phyloP scores from a whole-genome alignment of 2,888 invertebrate species.

The Odontocerum albicorne region DNA sequence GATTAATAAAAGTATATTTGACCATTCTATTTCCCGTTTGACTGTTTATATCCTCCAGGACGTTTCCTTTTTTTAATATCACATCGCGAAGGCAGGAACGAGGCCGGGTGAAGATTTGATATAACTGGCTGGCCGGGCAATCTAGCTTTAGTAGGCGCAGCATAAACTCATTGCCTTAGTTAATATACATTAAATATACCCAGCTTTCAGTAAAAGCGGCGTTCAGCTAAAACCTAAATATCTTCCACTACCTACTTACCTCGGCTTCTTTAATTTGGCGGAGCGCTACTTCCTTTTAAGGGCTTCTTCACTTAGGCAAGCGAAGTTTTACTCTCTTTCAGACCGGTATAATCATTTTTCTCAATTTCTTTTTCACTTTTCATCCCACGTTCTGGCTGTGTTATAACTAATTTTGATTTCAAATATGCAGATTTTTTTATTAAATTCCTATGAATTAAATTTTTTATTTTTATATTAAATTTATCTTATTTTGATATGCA shows the following conservation, averaged over 20 bases:
- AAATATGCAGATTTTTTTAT: no score
- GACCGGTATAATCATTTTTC: not conserved
- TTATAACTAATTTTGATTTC: not conserved
- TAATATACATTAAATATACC: conserved; percentile 10
- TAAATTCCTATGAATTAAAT: no score
- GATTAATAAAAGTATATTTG: no score
- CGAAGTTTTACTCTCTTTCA: not conserved
- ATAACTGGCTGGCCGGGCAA: conserved; percentile 21
- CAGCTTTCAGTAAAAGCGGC: not conserved
- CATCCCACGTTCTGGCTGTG: not conserved
- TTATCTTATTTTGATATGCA: no score
- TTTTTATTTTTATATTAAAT: no score
- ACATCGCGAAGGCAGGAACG: conserved; percentile 17
- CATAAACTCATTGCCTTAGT: conserved; percentile 14
- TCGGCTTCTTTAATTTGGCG: conserved; percentile 1
- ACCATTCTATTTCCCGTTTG: no score
- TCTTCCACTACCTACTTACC: not conserved
- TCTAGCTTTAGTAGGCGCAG: conserved; percentile 10
- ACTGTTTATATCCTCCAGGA: no score
- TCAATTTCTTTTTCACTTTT: not conserved
- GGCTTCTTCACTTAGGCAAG: not conserved
- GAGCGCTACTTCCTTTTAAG: not conserved
- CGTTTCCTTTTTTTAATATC: conserved; percentile 19
- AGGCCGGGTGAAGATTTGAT: conserved; percentile 25
- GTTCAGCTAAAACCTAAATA: not conserved